phyloP scores from a whole-genome alignment of 2,113 vertebrate genomes.

The Elachura formosa region DNA sequence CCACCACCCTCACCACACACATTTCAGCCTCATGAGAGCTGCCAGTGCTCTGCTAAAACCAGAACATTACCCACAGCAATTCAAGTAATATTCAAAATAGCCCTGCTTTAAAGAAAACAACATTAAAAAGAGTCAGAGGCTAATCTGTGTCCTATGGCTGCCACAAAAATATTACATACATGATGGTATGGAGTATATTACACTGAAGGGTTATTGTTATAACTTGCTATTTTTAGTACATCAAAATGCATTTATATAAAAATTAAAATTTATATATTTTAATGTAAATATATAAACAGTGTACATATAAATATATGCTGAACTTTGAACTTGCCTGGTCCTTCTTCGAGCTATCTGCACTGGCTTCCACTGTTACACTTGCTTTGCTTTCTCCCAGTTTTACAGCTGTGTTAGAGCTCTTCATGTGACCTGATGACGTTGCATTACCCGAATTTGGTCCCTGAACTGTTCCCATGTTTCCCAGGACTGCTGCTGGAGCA shows the following conservation, averaged over 20 bases:
- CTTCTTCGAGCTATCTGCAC: constrained; percentile 93
- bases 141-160: background rate
- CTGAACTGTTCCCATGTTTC: constrained; percentile 64
- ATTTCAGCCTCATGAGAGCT: background rate
- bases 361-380: constrained; percentile 80
- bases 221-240: background rate
- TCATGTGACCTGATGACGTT: constrained; percentile 79
- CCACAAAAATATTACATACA: background rate
- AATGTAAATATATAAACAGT: background rate
- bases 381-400: constrained; percentile 75
- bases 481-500: constrained; percentile 74
- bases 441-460: constrained; percentile 74
- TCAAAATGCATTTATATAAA: background rate
- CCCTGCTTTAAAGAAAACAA: background rate
- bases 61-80: background rate
- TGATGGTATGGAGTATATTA: background rate
- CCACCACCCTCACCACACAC: fast-evolving
- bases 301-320: background rate
- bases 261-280: background rate
- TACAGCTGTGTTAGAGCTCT: constrained; percentile 72
- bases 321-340: constrained; percentile 84
- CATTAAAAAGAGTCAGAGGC: background rate
- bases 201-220: background rate
- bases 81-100: fast-evolving
- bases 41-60: background rate